These are phyloP conservation scores for Porites lutea DNA, from an alignment of 64 coral and sea anemone species.

Conservation along the genomic window DNA sequence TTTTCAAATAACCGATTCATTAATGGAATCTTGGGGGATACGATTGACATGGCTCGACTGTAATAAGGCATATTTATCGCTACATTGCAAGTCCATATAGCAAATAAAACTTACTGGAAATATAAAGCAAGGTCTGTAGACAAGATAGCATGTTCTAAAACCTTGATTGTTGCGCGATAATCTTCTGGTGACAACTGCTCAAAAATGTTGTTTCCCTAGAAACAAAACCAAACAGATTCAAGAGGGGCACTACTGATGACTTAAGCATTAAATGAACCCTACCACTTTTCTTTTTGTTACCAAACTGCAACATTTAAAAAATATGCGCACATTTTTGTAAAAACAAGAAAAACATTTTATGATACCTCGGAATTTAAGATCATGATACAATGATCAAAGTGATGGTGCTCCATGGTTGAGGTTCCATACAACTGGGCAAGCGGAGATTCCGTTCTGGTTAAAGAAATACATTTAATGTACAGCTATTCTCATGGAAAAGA, in stretches of 20 bases:
- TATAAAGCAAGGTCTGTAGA: conserved; percentile 95
- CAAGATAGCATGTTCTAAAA: conserved; percentile 93
- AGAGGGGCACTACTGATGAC: too few species aligned
- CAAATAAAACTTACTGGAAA: conserved; percentile 77
- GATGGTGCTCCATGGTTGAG: conserved; percentile 99
- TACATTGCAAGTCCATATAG: not conserved
- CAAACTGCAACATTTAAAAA: not conserved
- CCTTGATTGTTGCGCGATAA: conserved; percentile 78
- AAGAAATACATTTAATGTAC: too few species aligned
- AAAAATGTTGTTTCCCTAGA: conserved; percentile 97
- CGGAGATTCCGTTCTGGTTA: conserved; percentile 83
- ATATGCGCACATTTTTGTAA: not conserved
- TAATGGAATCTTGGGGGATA: too few species aligned
- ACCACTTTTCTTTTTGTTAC: too few species aligned
- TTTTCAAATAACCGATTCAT: too few species aligned
- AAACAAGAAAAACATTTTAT: not conserved
- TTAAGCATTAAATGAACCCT: too few species aligned
- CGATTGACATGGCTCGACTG: too few species aligned
- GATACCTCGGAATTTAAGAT: conserved; percentile 94
- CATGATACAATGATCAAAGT: conserved; percentile 98
- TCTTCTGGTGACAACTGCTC: conserved; percentile 83
- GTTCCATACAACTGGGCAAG: conserved; percentile 90
- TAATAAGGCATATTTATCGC: not conserved
- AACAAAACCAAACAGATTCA: not conserved
- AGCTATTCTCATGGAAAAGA: too few species aligned